Conservation (phyloP, 2,888 invertebrate genomes). For the Bedellia somnulentella region DNA sequence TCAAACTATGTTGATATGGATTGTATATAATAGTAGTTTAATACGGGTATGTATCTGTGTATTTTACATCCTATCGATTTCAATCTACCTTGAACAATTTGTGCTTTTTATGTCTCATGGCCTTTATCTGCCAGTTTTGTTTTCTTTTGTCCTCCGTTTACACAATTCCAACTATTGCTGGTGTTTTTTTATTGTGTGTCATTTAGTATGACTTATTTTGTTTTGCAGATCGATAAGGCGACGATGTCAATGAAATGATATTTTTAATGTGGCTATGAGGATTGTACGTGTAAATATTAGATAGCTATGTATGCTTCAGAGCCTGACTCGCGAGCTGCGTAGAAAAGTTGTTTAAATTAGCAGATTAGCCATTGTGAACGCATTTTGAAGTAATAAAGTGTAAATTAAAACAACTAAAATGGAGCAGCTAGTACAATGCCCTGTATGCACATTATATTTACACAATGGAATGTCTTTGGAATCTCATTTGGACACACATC, state of each 20-base stretch:
- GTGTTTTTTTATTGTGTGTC: constrained; percentile 23
- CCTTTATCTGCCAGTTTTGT: constrained; percentile 57
- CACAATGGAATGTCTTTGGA: constrained; percentile 82
- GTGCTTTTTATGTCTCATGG: constrained; percentile 56
- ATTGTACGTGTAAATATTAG: constrained; percentile 37
- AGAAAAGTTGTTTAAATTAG: no score
- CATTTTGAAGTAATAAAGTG: background rate
- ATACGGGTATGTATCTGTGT: constrained; percentile 27
- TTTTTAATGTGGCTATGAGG: constrained; percentile 37
- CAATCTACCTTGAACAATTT: constrained; percentile 23
- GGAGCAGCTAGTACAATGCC: constrained; percentile 66
- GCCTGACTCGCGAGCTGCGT: no score
- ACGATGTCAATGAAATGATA: constrained; percentile 35
- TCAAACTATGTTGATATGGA: constrained; percentile 40
- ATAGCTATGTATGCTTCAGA: no score
- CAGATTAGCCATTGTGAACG: background rate
- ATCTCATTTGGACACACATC: constrained; percentile 81
- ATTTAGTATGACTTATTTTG: constrained; percentile 39
- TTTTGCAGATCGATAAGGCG: constrained; percentile 54
- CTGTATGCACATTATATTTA: constrained; percentile 82
- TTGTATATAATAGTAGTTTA: constrained; percentile 33
- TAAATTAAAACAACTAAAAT: no score
- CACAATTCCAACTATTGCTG: constrained; percentile 30
- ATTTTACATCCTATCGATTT: constrained; percentile 22
- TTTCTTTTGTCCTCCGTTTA: constrained; percentile 54